Base-by-base conservation (phyloP, 2,797 vertebrate species). In the Heterohyrax brucei region DNA sequence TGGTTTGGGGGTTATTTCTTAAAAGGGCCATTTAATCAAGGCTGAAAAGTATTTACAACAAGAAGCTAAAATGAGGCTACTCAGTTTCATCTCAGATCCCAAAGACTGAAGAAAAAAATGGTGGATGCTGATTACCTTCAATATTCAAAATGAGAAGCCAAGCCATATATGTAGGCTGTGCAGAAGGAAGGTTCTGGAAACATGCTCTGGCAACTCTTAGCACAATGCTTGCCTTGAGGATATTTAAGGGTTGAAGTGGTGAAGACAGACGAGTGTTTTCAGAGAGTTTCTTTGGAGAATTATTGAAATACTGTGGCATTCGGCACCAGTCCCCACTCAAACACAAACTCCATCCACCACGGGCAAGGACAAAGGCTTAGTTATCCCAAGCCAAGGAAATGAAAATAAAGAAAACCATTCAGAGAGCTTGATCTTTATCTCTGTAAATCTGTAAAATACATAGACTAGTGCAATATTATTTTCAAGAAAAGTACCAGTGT, bases 231-330 rank as follows among this genome's bases (percentile, higher is more conserved):
- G 50, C 72, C n/a, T 91, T 50, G 39, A 66, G 46, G 62, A 79
- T 75, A 89, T 70, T 95, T 76, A 86, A 92, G 91, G 75, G 1
- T 79, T 93, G 26, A 28, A 89, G 59, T 93, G n/a, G 10, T 24
- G 59, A 79, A 96, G 13, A 95, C 87, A 93, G n/a, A 87, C 10
- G n/a, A 85, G 30, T 61, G 12, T 26, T 91, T 96, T 84, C 80
- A 81, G 21, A 95, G 28, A 91, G 76, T 46, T 76, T 81, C 6
- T 94, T 93, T 89, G 62, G 62, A 76, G 7, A 82, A 4, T 76
- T 84, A 64, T 21, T 85, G 18, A 81, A 86, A 79, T 78, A 28
- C 44, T 93, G 39, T 50, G 33, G n/a, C 66, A 89, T 89, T 87
- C 50, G 78, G 70, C 7, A 30, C 30, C 21, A 50, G 28, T 76